Conservation (phyloP, 1,140 invertebrate species). For the Octopus bimaculoides region DNA sequence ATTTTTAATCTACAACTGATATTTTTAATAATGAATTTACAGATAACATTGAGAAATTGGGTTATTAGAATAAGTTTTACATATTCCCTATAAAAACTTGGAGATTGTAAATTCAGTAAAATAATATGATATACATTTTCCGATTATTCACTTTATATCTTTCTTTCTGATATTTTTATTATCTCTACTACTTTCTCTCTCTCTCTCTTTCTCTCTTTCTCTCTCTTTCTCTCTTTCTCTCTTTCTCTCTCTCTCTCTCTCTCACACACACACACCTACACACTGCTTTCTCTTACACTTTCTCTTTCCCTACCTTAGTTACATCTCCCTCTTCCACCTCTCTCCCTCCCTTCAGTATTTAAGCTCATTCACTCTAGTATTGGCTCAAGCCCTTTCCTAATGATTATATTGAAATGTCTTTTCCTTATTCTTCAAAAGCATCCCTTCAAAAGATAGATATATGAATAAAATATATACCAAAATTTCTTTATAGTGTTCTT, state of each 20-base stretch:
- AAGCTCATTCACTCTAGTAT: not conserved
- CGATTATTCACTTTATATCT: not conserved
- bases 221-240: not conserved
- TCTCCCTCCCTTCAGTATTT: not conserved
- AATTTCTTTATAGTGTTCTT: too few relatives aligned
- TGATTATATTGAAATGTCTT: too few relatives aligned
- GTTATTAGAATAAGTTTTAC: too few relatives aligned
- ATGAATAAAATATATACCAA: too few relatives aligned
- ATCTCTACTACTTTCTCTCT: not conserved
- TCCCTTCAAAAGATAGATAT: too few relatives aligned
- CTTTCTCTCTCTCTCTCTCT: conserved; percentile 8
- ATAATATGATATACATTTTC: too few relatives aligned
- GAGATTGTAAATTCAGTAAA: too few relatives aligned
- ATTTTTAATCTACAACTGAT: too few relatives aligned
- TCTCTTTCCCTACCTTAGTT: not conserved
- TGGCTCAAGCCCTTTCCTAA: not conserved
- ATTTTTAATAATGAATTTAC: too few relatives aligned
- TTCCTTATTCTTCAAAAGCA: too few relatives aligned
- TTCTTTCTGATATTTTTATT: not conserved
- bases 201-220: conserved; percentile 3
- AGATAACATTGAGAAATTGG: too few relatives aligned
- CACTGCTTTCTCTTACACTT: not conserved
- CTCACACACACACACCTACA: not conserved
- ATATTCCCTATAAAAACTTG: too few relatives aligned
- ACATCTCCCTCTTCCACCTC: not conserved